Conservation (phyloP, 2,797 vertebrate species). For the Neopelma chrysocephalum region DNA sequence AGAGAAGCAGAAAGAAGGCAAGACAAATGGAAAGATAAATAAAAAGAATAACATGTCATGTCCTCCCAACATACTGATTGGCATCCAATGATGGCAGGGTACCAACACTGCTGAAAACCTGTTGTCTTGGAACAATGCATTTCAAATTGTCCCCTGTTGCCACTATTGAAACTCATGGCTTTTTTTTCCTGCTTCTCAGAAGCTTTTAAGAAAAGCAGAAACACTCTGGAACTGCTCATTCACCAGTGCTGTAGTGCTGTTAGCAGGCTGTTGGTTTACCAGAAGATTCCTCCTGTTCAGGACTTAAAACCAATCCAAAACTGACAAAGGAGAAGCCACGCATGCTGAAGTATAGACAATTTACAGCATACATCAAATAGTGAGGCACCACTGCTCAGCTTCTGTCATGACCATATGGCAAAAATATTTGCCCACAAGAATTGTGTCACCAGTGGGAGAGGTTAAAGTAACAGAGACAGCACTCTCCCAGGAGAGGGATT, state of each 20-base stretch:
- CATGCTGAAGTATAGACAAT: background rate
- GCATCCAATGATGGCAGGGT: background rate
- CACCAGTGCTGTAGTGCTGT: background rate
- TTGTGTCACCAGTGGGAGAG: constrained; percentile 1
- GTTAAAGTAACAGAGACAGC: background rate
- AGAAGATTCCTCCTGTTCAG: background rate
- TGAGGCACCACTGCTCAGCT: background rate
- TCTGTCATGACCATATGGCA: background rate
- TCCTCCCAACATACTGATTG: background rate
- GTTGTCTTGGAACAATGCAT: background rate
- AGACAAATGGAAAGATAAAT: background rate
- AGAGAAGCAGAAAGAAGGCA: background rate
- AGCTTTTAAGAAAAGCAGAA: background rate
- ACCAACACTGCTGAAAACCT: background rate
- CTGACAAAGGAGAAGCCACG: background rate
- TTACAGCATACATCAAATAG: background rate
- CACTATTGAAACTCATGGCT: background rate
- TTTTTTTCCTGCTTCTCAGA: background rate
- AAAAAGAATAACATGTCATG: rapidly evolving
- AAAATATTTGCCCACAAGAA: constrained; percentile 17
- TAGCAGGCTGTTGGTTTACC: background rate
- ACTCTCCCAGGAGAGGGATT: background rate
- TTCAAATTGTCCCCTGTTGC: background rate
- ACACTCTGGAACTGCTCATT: background rate
- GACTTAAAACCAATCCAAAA: background rate